These are phyloP conservation scores for Bos javanicus DNA, from an alignment of 2,113 vertebrate genomes.

Conservation along the genomic window DNA sequence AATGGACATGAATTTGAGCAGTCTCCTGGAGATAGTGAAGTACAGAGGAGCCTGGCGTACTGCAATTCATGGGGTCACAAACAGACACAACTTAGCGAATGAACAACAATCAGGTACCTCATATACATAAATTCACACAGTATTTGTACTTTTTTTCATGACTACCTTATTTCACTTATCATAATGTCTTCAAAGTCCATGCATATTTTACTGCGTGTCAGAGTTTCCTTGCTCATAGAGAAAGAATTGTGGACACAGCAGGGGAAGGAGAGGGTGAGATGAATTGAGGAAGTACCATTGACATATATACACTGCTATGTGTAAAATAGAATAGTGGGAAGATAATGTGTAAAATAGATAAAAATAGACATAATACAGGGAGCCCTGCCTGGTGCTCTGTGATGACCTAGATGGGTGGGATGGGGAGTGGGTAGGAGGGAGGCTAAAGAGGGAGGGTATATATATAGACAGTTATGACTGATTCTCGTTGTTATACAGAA, in stretches of 20 bases:
- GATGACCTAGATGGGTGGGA: neutral
- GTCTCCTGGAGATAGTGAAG: neutral
- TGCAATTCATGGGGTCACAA: neutral
- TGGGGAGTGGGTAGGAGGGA: neutral
- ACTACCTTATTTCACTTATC: neutral
- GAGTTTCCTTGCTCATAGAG: neutral
- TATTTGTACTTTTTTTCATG: neutral
- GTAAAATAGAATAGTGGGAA: neutral
- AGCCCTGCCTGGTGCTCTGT: neutral
- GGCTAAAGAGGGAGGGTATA: neutral
- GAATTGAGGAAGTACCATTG: neutral
- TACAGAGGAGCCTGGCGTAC: neutral
- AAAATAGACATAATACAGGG: neutral
- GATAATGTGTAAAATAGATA: neutral
- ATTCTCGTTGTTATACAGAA: neutral
- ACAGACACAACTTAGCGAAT: neutral
- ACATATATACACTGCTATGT: neutral
- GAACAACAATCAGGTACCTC: neutral
- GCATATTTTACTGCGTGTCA: neutral
- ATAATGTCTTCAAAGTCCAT: neutral
- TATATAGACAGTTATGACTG: neutral
- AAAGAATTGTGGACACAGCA: neutral
- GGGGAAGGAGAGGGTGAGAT: neutral
- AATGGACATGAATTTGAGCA: neutral
- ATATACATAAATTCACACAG: neutral